Conservation (phyloP, 1,140 invertebrate species). For the Bombus soroeensis region DNA sequence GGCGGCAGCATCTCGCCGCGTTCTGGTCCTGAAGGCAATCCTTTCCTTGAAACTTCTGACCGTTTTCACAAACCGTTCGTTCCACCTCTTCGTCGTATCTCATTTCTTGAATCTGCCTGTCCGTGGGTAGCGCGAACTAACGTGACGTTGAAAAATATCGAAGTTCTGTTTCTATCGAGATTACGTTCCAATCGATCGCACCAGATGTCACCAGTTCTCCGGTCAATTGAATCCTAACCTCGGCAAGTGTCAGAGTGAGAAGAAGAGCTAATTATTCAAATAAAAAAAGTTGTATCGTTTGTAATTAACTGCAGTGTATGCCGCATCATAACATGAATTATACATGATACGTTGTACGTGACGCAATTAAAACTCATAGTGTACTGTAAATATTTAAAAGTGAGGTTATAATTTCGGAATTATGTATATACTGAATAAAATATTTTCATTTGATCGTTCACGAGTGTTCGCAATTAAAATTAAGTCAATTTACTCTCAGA, state of each 20-base stretch:
- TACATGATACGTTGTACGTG: neutral
- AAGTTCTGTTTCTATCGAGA: slow-evolving; percentile 47
- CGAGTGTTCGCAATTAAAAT: neutral
- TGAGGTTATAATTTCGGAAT: slow-evolving; percentile 15
- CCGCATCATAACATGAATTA: neutral
- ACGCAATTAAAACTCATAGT: neutral
- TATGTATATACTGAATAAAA: slow-evolving; percentile 3
- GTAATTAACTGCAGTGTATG: neutral
- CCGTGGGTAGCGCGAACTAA: slow-evolving; percentile 60
- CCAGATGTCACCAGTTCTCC: slow-evolving; percentile 37
- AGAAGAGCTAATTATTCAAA: too few relatives aligned
- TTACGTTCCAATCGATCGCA: slow-evolving; percentile 41
- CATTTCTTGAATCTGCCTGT: slow-evolving; percentile 65
- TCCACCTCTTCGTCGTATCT: slow-evolving; percentile 65
- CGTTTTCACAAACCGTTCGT: slow-evolving; percentile 62
- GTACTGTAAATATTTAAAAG: neutral
- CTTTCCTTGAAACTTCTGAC: slow-evolving; percentile 44
- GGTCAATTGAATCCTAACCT: slow-evolving; percentile 20
- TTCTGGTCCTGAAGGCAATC: slow-evolving; percentile 47
- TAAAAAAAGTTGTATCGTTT: neutral
- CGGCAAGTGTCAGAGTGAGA: neutral
- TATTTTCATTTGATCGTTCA: slow-evolving; percentile 17
- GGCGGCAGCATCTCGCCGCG: slow-evolving; percentile 42
- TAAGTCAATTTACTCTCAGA: neutral
- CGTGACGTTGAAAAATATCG: slow-evolving; percentile 62